phyloP scores from a whole-genome alignment of 2,113 vertebrate species.

The Semnornis frantzii region DNA sequence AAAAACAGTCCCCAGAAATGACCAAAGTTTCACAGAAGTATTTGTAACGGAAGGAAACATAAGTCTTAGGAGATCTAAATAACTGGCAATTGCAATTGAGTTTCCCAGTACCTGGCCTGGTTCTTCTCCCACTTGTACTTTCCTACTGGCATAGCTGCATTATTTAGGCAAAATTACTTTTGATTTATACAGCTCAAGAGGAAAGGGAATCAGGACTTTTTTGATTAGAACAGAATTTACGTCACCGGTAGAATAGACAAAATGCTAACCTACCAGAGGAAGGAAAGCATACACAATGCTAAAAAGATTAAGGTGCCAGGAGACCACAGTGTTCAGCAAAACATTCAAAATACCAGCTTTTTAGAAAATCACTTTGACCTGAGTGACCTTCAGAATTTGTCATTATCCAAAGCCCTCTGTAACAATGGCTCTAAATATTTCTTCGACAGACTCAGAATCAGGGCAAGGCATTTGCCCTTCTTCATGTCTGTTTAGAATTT shows the following conservation, averaged over 20 bases:
- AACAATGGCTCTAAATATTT: background rate
- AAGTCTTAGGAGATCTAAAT: background rate
- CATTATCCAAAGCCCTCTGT: background rate
- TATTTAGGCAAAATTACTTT: slow-evolving; percentile 10
- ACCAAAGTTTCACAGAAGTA: background rate
- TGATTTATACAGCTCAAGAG: background rate
- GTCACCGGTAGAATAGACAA: background rate
- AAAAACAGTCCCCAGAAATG: background rate
- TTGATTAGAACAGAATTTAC: background rate
- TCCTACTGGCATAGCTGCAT: background rate
- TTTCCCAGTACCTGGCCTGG: background rate
- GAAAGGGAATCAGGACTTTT: background rate
- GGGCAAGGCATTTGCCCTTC: background rate
- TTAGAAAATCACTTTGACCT: background rate
- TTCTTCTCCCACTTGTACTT: background rate
- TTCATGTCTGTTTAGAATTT: background rate
- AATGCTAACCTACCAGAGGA: background rate
- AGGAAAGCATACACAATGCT: background rate
- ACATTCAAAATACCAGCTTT: background rate
- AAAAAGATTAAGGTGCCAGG: background rate
- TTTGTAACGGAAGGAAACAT: background rate
- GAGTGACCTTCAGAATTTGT: background rate
- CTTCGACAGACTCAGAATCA: background rate
- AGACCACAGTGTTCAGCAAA: background rate
- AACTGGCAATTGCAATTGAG: background rate